These are phyloP conservation scores for Strongylocentrotus purpuratus DNA, from an alignment of 35 echinoderm and acorn worm species.

Conservation along the genomic window DNA sequence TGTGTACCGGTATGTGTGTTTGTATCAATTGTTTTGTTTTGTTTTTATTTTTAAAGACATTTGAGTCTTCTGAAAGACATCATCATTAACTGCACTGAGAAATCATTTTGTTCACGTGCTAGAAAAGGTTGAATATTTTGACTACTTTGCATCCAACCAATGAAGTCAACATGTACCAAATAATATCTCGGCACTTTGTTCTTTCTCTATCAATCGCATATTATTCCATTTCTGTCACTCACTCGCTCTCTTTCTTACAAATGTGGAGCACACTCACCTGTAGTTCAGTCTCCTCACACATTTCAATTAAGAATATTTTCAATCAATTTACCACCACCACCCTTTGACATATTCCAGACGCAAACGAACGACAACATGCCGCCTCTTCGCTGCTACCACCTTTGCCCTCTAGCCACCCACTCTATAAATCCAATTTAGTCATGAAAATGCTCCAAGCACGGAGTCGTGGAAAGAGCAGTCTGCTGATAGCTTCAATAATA, in stretches of 20 bases:
- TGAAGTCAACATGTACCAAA: not conserved
- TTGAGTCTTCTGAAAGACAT: no score
- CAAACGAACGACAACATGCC: not conserved
- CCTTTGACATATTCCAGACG: not conserved
- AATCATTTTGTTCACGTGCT: no score
- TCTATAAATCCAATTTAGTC: constrained; percentile 1
- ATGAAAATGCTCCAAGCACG: not conserved
- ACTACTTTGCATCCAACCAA: not conserved
- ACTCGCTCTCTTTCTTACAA: not conserved
- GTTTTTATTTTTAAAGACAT: no score
- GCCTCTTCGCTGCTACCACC: not conserved
- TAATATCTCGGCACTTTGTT: not conserved
- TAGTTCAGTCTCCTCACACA: not conserved
- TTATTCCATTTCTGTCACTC: not conserved
- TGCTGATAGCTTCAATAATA: not conserved
- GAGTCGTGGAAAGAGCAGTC: not conserved
- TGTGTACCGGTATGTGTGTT: no score
- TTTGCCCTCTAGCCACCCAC: not conserved
- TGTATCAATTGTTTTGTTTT: no score
- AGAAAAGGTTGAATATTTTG: constrained; percentile 4
- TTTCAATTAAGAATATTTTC: constrained; percentile 20
- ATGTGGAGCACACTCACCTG: not conserved
- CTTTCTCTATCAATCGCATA: not conserved
- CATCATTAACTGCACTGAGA: no score
- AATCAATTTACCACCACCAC: not conserved